Evolutionary conservation across 2,888 invertebrate species (phyloP), one percentile per base, ranked within the genome.

Genomic region (Steinernema hermaphroditum): DNA sequence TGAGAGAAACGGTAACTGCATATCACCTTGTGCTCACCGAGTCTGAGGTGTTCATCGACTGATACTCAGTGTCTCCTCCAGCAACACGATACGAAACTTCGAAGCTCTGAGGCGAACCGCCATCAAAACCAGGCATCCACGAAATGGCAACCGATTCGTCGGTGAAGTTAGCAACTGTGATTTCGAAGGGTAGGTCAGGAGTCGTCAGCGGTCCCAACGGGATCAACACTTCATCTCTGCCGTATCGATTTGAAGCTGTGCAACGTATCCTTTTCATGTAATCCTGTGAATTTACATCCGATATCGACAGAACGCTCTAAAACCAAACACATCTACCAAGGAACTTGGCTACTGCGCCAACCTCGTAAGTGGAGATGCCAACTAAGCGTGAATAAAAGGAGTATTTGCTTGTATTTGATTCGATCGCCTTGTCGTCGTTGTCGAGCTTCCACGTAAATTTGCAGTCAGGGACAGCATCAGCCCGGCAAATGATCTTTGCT

Each of bases 71-170:
- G 62, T 75, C 80, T 27, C 79, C 80, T n/a, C 78, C 80, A 24
- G 76, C 74, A 29, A 72, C 76, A 54, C 79, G 77, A 68, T 86
- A 85, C 34, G 80, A 69, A 8, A 81, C 75, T 76, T 85, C 83
- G 57, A 84, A 85, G 14, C 77, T 76, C 72, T 85, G 85, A 54
- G 84, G 81, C 0, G 81, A 78, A 19, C 85, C 85, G 19, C 85
- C 85, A 74, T 85, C 83, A 57, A 85, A 85, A 29, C 85, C 84
- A 0, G 84, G 81, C 0, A 73, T 46, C 81, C 81, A 81, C 32
- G 73, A 70, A 12, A 85, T 49, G 2, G 81, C 77, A 49, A 83
- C 79, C 1, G 85, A 75, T 19, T 78, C 76, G 22, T 76, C 68
- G 22, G 83, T 83, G 14, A 77, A 75, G 69, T 86, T 85, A 8